phyloP scores from a whole-genome alignment of 2,113 vertebrate genomes.

The Sinocyclocheilus rhinocerous region DNA sequence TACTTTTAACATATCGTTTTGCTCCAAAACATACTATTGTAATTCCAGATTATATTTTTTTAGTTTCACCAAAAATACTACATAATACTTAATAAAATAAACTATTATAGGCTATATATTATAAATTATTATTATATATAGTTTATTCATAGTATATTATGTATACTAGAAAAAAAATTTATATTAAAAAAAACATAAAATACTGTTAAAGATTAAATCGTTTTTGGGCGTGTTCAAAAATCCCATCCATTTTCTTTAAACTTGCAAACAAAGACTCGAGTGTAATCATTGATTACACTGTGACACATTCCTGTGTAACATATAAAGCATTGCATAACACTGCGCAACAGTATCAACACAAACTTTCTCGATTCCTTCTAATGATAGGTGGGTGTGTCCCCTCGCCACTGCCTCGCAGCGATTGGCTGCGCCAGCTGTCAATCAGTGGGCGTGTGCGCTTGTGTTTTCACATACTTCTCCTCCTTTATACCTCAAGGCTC shows the following conservation, averaged over 20 bases:
- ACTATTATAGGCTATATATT: too few relatives aligned
- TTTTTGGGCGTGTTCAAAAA: background rate
- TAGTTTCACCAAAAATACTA: background rate
- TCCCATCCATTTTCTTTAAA: background rate
- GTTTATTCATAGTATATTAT: background rate
- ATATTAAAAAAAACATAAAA: background rate
- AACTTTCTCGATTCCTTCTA: constrained; percentile 23
- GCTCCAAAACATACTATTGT: too few relatives aligned
- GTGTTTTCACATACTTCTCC: constrained; percentile 40
- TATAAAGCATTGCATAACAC: background rate
- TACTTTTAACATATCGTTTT: too few relatives aligned
- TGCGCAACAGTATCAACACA: constrained; percentile 38
- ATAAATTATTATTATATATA: background rate
- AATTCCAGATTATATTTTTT: background rate
- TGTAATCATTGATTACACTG: background rate
- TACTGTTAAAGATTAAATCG: background rate
- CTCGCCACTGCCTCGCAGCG: constrained; percentile 40
- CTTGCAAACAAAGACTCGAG: background rate
- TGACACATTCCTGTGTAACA: background rate
- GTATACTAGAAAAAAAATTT: background rate
- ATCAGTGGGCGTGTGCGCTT: constrained; percentile 48
- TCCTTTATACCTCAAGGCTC: constrained; percentile 10
- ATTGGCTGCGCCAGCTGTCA: constrained; percentile 45
- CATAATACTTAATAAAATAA: too few relatives aligned
- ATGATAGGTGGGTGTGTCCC: constrained; percentile 58